Conservation (phyloP, 2,113 vertebrate genomes). For the Nycticryphes semicollaris region DNA sequence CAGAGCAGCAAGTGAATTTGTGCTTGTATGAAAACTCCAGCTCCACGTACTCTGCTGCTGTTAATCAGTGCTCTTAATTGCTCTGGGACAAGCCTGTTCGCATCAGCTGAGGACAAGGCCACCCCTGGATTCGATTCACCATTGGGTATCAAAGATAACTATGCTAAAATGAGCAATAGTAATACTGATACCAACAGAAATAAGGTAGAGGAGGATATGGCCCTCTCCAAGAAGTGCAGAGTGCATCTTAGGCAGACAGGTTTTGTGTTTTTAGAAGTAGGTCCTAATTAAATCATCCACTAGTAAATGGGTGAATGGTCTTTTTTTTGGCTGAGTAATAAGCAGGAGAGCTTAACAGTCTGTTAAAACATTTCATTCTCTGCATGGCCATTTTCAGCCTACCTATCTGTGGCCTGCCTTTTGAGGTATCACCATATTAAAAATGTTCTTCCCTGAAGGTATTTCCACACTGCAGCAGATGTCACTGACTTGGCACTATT, state of each 20-base stretch:
- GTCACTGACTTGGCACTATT: slow-evolving; percentile 77
- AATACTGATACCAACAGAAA: neutral
- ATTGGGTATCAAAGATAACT: neutral
- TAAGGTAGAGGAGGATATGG: neutral
- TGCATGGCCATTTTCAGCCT: slow-evolving; percentile 53
- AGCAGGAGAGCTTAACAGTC: neutral
- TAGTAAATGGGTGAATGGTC: neutral
- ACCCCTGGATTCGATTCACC: neutral
- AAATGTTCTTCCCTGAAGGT: slow-evolving; percentile 75
- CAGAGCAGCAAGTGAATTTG: neutral
- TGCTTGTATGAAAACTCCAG: neutral
- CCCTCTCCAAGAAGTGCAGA: neutral
- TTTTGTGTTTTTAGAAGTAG: neutral
- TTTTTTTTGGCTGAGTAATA: neutral
- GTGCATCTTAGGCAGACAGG: neutral
- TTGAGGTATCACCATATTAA: slow-evolving; percentile 61
- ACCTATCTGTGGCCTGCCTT: slow-evolving; percentile 63
- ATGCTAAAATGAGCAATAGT: neutral
- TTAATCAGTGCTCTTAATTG: neutral
- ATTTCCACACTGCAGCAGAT: slow-evolving; percentile 68
- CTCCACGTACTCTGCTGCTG: neutral
- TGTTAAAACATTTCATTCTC: neutral
- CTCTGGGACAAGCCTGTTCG: neutral
- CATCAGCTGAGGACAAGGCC: neutral
- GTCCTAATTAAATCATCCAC: neutral